These are phyloP conservation scores for Megaustenia siamemsis DNA, from an alignment of 2,888 invertebrate species.

Conservation along the genomic window DNA sequence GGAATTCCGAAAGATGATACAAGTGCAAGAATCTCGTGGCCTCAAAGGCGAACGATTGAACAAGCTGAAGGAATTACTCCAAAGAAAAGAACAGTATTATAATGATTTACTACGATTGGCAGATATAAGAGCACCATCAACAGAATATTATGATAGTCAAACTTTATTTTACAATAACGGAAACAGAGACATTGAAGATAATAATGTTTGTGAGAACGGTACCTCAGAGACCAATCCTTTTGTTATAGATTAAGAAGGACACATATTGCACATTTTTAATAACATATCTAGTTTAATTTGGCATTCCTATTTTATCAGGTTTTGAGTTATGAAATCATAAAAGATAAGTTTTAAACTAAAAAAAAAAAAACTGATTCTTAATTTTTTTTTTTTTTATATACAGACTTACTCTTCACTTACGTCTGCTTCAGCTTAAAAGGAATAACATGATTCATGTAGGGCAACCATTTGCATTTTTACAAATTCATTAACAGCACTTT, in stretches of 20 bases:
- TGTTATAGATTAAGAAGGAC: constrained; percentile 27
- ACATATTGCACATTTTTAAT: not conserved
- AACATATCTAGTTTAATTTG: not conserved
- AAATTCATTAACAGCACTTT: no score
- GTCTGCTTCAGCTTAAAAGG: no score
- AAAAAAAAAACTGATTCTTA: no score
- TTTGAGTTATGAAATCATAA: not conserved
- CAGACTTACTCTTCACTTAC: no score
- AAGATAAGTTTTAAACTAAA: no score
- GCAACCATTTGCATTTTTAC: no score
- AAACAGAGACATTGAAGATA: no score
- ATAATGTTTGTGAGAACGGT: not conserved
- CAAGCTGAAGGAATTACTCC: constrained; percentile 38
- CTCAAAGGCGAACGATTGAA: constrained; percentile 36
- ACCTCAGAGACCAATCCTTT: constrained; percentile 15
- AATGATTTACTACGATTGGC: not conserved
- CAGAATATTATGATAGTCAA: no score
- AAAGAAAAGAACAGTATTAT: constrained; percentile 19
- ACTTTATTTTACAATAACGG: no score
- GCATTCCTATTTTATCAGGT: not conserved
- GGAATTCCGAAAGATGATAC: constrained; percentile 13
- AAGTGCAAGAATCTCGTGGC: constrained; percentile 18
- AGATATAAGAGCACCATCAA: not conserved
- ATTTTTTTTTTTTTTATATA: no score
- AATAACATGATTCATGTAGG: no score